A percentile compares a stretch with the other conserved stretches of the same genome.
phyloP scores from a whole-genome alignment of 2,888 invertebrate species.

The Himalopsyche tibetana region DNA sequence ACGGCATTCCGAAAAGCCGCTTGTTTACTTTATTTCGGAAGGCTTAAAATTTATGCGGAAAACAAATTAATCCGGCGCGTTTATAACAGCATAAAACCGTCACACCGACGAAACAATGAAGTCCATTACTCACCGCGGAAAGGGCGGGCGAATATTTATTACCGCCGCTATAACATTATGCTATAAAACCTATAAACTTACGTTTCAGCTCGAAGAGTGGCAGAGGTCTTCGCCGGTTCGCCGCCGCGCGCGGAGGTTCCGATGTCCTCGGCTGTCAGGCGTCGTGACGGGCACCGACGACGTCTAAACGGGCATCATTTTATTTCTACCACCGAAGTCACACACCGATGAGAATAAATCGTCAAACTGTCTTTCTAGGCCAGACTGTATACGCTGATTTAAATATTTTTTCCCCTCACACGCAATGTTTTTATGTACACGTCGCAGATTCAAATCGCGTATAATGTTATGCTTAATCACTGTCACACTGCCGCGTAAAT shows the following conservation, averaged over 20 bases:
- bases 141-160: conserved; percentile 26
- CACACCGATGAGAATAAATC: neutral
- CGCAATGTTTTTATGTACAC: conserved; percentile 17
- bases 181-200: conserved; percentile 34
- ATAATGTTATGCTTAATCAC: conserved; percentile 49
- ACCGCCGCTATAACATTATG: conserved; percentile 15
- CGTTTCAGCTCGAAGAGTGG: neutral
- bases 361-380: conserved; percentile 1
- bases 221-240: neutral
- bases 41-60: conserved; percentile 16
- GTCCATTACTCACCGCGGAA: conserved; percentile 34
- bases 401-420: neutral
- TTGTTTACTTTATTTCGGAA: conserved; percentile 18
- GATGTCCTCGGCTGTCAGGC: neutral
- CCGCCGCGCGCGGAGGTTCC: neutral
- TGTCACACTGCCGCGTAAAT: conserved; percentile 49
- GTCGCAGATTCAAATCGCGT: conserved; percentile 17
- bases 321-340: neutral
- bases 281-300: neutral
- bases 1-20: conserved; percentile 18
- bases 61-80: conserved; percentile 28
- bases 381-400: neutral
- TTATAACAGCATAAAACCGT: conserved; percentile 17
- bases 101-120: conserved; percentile 31
- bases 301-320: conserved; percentile 1